Evolutionary conservation across 1,140 invertebrate genomes (phyloP).

Genomic region (Melitaea cinxia): DNA sequence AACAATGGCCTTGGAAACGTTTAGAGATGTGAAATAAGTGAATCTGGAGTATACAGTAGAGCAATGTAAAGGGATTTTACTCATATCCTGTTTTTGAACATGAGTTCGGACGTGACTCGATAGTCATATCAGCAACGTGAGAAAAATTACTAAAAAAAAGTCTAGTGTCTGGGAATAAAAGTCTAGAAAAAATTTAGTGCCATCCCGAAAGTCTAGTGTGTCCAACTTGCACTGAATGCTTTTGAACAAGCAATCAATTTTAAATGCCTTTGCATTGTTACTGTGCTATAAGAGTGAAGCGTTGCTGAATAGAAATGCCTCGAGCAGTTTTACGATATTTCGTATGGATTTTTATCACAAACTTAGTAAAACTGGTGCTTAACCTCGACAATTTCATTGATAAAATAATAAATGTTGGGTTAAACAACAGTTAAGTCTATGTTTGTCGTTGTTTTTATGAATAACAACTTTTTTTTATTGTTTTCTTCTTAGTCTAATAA

Average conservation of each 20-base stretch:
- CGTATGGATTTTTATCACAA: background rate
- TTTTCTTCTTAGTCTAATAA: too few relatives aligned
- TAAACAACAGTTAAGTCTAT: too few relatives aligned
- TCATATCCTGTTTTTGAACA: too few relatives aligned
- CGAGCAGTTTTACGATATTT: background rate
- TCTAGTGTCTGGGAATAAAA: background rate
- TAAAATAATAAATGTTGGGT: too few relatives aligned
- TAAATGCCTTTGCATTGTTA: background rate
- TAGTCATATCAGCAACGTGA: background rate
- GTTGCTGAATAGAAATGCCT: background rate
- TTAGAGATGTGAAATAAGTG: too few relatives aligned
- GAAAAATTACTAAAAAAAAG: background rate
- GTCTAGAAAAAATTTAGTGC: background rate
- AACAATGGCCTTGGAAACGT: too few relatives aligned
- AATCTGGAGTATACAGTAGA: too few relatives aligned
- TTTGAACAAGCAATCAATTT: constrained; percentile 1
- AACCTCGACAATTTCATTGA: background rate
- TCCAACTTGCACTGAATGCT: background rate
- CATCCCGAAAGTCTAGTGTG: background rate
- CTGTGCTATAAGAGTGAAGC: background rate
- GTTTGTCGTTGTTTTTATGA: too few relatives aligned
- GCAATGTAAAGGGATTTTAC: too few relatives aligned
- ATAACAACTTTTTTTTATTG: too few relatives aligned
- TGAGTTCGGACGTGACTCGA: too few relatives aligned
- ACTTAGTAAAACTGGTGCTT: background rate